These are phyloP conservation scores for Mus spicilegus DNA, from an alignment of 2,113 vertebrate species.

Conservation along the genomic window DNA sequence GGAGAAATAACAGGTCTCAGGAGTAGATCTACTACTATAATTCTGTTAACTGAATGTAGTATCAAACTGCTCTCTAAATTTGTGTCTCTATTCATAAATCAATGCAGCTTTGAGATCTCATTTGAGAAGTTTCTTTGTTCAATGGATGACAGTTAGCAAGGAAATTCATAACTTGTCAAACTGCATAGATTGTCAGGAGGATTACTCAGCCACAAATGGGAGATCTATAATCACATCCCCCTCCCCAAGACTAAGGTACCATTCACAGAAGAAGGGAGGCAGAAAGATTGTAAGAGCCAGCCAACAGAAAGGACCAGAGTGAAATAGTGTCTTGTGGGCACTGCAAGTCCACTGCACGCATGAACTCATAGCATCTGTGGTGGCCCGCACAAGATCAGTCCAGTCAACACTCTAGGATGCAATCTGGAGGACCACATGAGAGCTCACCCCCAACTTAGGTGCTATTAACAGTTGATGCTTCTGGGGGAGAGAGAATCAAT, in stretches of 20 bases:
- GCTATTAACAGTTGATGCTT: neutral
- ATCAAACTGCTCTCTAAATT: neutral
- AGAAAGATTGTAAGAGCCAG: neutral
- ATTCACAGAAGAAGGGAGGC: neutral
- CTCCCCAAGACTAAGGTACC: neutral
- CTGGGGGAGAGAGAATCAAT: neutral
- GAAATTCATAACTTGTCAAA: neutral
- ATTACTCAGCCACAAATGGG: neutral
- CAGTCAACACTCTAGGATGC: neutral
- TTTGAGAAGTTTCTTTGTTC: neutral
- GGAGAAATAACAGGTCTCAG: neutral
- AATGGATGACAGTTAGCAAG: neutral
- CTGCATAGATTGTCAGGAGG: neutral
- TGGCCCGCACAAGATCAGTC: neutral
- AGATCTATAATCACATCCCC: neutral
- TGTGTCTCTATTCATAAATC: neutral
- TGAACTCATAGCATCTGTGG: neutral
- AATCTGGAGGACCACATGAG: neutral
- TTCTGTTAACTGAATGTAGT: neutral
- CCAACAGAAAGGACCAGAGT: neutral
- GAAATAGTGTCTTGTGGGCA: neutral
- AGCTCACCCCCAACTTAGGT: neutral
- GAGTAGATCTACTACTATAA: neutral
- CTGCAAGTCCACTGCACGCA: neutral
- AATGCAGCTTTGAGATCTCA: neutral